Evolutionary conservation across 2,797 vertebrate species (phyloP).

Genomic region (Enteromius afrohamiltoni): DNA sequence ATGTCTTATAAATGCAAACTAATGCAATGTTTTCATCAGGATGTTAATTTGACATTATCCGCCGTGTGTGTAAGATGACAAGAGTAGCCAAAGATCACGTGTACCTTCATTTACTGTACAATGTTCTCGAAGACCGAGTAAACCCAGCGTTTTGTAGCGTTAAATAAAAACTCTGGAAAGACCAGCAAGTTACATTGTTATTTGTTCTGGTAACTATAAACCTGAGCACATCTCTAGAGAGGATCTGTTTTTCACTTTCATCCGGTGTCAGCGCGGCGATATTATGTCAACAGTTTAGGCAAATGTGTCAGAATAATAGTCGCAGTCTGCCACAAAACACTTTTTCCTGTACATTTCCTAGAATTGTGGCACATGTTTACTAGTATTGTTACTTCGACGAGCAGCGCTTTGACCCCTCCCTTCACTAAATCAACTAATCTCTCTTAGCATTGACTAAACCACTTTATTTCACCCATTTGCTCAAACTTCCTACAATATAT

Average conservation of each 20-base stretch:
- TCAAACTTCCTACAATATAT: neutral
- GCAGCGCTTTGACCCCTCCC: constrained; percentile 20
- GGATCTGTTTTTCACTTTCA: neutral
- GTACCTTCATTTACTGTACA: neutral
- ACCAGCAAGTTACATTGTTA: neutral
- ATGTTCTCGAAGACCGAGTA: neutral
- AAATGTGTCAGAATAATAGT: neutral
- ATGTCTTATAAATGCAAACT: neutral
- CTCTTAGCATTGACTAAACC: neutral
- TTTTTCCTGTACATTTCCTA: neutral
- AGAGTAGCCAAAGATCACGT: neutral
- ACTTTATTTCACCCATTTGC: neutral
- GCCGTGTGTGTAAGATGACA: neutral
- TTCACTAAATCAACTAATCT: neutral
- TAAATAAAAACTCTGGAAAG: neutral
- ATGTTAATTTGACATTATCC: neutral
- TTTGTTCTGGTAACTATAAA: neutral
- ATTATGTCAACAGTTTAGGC: neutral
- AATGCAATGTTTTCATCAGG: no score
- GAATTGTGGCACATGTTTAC: constrained; percentile 4
- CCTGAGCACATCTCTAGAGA: neutral
- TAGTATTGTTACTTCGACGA: constrained; percentile 5
- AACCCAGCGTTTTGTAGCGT: neutral
- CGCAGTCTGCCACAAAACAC: neutral
- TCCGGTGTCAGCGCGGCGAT: neutral